These are phyloP conservation scores for Tetrax tetrax DNA, from an alignment of 2,113 vertebrate species.

Conservation along the genomic window DNA sequence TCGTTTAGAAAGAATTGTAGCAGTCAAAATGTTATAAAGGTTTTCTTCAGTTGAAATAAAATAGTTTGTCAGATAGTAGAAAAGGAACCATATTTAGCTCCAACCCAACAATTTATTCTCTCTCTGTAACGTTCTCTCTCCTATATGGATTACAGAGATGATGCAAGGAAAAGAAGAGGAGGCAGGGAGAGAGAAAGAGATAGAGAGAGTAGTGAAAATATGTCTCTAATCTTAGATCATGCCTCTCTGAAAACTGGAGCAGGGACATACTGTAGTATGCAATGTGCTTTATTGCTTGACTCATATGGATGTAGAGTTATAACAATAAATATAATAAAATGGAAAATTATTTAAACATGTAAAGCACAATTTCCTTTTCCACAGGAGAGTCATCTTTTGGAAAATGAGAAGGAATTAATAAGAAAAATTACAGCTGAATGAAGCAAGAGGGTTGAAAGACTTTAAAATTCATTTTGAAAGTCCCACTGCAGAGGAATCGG, in stretches of 20 bases:
- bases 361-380: conserved; percentile 35
- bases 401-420: conserved; percentile 45
- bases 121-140: not conserved
- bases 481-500: conserved; percentile 34
- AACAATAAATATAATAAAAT: conserved; percentile 35
- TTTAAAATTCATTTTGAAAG: conserved; percentile 34
- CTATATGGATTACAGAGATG: not conserved
- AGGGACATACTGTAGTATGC: not conserved
- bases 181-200: accelerated
- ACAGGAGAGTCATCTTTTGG: conserved; percentile 8
- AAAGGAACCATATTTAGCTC: not conserved
- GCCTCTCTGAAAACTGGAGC: not conserved
- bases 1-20: not conserved
- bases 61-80: not conserved
- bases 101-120: not conserved
- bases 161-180: not conserved
- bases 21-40: not conserved
- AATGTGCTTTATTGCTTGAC: not conserved
- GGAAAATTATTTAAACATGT: conserved; percentile 31
- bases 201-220: not conserved
- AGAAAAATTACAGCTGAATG: conserved; percentile 36
- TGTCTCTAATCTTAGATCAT: not conserved
- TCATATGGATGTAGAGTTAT: not conserved
- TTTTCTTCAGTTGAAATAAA: conserved; percentile 1
- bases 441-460: conserved; percentile 12